Conservation (phyloP, 2,888 invertebrate species). For the Lithodes maja region DNA sequence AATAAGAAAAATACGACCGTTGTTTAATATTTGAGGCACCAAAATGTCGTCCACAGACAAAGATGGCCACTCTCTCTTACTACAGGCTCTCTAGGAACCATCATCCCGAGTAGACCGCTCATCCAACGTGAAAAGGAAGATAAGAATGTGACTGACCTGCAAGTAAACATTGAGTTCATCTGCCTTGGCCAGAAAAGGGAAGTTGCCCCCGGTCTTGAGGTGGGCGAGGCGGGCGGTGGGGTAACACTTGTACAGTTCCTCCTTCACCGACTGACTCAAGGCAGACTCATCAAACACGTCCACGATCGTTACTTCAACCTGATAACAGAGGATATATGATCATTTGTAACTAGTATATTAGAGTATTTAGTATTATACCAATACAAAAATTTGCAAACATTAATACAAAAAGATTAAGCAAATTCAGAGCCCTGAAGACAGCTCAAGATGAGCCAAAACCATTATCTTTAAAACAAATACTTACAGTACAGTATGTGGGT, state of each 20-base stretch:
- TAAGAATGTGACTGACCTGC: slow-evolving; percentile 78
- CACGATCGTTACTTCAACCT: slow-evolving; percentile 86
- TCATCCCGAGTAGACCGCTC: too few species aligned
- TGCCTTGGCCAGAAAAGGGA: slow-evolving; percentile 90
- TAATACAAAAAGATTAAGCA: background rate
- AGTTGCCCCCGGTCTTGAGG: slow-evolving; percentile 91
- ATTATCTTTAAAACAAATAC: too few species aligned
- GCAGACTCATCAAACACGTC: slow-evolving; percentile 94
- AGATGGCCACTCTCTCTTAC: too few species aligned
- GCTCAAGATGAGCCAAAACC: too few species aligned
- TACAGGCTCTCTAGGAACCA: too few species aligned
- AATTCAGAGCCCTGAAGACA: too few species aligned
- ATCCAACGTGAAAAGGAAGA: too few species aligned
- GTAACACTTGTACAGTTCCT: slow-evolving; percentile 89
- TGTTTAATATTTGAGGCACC: too few species aligned
- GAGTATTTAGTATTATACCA: background rate
- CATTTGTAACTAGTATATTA: background rate
- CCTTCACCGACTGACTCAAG: slow-evolving; percentile 83
- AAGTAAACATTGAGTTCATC: slow-evolving; percentile 93
- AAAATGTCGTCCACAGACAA: too few species aligned
- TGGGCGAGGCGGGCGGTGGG: slow-evolving; percentile 90
- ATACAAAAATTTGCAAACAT: background rate
- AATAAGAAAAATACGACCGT: too few species aligned
- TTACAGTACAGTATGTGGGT: too few species aligned
- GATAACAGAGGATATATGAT: background rate